phyloP scores from a whole-genome alignment of 2,113 vertebrate species.

The Prunella fulvescens region DNA sequence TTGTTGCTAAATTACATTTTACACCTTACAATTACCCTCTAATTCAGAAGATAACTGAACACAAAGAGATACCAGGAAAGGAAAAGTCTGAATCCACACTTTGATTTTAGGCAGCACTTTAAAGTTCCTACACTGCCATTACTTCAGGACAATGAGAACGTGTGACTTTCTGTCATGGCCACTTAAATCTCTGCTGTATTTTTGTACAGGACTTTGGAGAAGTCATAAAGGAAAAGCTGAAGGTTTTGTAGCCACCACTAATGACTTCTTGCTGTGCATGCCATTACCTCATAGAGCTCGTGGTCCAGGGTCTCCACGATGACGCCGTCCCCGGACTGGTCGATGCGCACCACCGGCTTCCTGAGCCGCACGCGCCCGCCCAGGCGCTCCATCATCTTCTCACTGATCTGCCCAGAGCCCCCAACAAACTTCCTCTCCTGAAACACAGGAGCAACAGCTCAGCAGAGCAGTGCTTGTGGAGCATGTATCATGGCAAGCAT shows the following conservation, averaged over 20 bases:
- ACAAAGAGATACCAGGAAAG: neutral
- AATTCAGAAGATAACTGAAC: neutral
- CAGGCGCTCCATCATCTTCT: slow-evolving; percentile 82
- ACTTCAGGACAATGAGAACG: neutral
- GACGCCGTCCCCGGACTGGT: slow-evolving; percentile 82
- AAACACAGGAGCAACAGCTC: neutral
- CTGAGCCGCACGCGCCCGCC: slow-evolving; percentile 83
- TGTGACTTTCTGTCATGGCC: neutral
- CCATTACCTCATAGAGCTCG: slow-evolving; percentile 80
- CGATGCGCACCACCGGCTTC: slow-evolving; percentile 82
- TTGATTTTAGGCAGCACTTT: neutral
- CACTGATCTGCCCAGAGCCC: slow-evolving; percentile 90
- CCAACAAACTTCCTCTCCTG: slow-evolving; percentile 96
- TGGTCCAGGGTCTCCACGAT: slow-evolving; percentile 86
- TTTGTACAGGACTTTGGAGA: neutral
- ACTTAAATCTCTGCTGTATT: neutral
- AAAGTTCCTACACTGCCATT: neutral
- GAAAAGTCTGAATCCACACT: neutral
- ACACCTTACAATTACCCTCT: neutral
- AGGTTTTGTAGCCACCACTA: neutral
- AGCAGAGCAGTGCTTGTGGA: neutral
- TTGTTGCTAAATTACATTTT: neutral
- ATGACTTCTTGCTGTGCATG: neutral
- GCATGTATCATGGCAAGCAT: fast-evolving
- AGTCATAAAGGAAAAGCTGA: neutral